Base-by-base conservation (phyloP, 2,113 vertebrate genomes). In the Coreoperca whiteheadi region DNA sequence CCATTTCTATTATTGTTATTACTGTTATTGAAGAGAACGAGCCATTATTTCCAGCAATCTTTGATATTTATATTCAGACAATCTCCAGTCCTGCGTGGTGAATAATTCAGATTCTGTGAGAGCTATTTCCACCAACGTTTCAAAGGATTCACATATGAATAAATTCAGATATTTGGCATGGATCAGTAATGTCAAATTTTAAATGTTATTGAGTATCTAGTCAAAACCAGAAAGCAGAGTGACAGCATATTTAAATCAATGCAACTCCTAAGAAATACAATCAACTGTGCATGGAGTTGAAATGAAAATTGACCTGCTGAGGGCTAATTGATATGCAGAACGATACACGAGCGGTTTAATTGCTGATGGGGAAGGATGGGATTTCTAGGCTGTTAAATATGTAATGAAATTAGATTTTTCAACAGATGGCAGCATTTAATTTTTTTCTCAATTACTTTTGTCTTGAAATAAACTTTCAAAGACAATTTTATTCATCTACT, bases 391-490 rank as follows among this genome's bases (percentile, higher is more conserved):
- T 82, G 81, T 84, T 88, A 79, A 82, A 87, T 83, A 80, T 82
- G 66, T 82, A 83, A 90, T 90, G 54, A 87, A 87, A 90, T 90
- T 51, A 77, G 71, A 82, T 77, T 78, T 85, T 74, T 92, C 66
- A 72, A 79, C 86, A 88, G 69, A 89, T 77, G 74, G 77, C 23
- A 53, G 70, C 34, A 39, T 78, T 76, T 37, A 23, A 6, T 79
- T 77, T 85, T 82, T 65, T 70, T 25, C 30, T 71, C 30, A 16
- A 70, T 77, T 59, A 74, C 65, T 83, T 67, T 74, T 65, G 53
- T 74, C 53, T 87, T 46, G 6, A 76, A 54, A 71, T 82, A 46
- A 48, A 23, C 15, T 32, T 66, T 57, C 4, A 46, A 56, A 66
- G 48, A 56, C 56, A 25, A 18, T 25, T 61, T 15, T 18, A 63